phyloP scores from a whole-genome alignment of 2,113 vertebrate species.

The Apodemus speciosus region DNA sequence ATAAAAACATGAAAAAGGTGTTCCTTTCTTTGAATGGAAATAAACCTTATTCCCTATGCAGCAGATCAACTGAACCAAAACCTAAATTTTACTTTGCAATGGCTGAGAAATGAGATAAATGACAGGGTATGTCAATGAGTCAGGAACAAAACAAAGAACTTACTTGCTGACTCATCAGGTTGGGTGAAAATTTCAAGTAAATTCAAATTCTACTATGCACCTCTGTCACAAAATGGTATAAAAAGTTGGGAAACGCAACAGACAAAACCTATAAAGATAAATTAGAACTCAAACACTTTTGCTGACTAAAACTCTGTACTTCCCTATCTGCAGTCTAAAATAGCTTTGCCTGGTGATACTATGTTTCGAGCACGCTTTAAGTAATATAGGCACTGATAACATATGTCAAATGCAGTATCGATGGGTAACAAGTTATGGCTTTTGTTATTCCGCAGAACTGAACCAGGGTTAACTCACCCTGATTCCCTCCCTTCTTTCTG shows the following conservation, averaged over 20 bases:
- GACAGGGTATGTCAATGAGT: background rate
- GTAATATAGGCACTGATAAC: background rate
- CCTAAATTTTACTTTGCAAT: conserved; percentile 1
- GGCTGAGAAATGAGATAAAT: background rate
- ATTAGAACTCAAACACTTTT: background rate
- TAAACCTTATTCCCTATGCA: background rate
- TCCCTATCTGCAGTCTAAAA: background rate
- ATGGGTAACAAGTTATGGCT: background rate
- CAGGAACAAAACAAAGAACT: background rate
- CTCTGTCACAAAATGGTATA: conserved; percentile 9
- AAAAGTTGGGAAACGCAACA: background rate
- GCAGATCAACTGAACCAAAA: background rate
- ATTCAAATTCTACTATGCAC: background rate
- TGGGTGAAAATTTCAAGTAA: conserved; percentile 18
- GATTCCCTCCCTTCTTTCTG: background rate
- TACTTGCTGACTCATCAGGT: background rate
- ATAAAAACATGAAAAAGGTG: background rate
- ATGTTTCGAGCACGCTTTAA: background rate
- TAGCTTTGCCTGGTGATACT: background rate
- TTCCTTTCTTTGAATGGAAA: background rate
- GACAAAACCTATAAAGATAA: background rate
- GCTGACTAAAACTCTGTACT: background rate
- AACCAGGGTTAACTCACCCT: background rate
- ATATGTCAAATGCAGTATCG: background rate
- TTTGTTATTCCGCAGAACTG: background rate